Conservation (phyloP, 2,113 vertebrate genomes). For the Syrmaticus mikado region DNA sequence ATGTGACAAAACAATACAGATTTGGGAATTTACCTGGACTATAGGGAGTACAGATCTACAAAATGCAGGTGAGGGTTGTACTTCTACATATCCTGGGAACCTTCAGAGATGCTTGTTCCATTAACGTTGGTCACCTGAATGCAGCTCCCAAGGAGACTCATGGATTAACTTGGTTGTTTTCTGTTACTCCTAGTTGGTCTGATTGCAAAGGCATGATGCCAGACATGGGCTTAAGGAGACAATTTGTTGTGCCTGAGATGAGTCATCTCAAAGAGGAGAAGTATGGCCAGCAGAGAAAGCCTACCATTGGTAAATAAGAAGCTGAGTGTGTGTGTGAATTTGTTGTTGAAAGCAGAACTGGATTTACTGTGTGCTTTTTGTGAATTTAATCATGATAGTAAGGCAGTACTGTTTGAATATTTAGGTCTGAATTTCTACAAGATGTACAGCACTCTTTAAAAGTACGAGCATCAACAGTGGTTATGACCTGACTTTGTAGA, state of each 20-base stretch:
- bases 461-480: not conserved
- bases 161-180: not conserved
- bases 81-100: not conserved
- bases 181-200: not conserved
- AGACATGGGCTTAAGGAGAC: not conserved
- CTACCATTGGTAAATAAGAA: not conserved
- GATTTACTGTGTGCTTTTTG: not conserved
- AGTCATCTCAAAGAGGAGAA: not conserved
- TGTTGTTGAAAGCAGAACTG: not conserved
- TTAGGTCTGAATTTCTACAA: not conserved
- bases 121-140: not conserved
- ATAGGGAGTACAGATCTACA: not conserved
- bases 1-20: not conserved
- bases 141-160: accelerated
- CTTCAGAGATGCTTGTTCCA: not conserved
- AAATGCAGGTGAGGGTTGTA: not conserved
- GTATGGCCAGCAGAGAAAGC: not conserved
- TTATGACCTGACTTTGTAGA: not conserved
- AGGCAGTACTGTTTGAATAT: not conserved
- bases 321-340: not conserved
- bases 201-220: not conserved
- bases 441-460: not conserved
- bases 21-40: not conserved
- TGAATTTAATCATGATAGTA: not conserved
- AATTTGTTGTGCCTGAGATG: not conserved